These are phyloP conservation scores for Zingel zingel DNA, from an alignment of 2,113 vertebrate species.

Conservation along the genomic window DNA sequence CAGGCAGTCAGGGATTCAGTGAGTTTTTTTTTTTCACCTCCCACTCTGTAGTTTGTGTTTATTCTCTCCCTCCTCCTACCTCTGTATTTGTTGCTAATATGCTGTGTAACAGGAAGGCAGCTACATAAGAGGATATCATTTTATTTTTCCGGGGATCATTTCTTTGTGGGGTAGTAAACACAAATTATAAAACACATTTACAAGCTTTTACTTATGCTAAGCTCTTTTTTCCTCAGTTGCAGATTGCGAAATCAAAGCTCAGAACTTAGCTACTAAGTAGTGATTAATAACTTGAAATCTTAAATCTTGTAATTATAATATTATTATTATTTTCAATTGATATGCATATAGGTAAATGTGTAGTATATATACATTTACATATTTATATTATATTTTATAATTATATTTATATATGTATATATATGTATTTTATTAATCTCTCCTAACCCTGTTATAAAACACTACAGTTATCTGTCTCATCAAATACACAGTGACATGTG, in stretches of 20 bases:
- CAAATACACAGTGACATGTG: conserved; percentile 78
- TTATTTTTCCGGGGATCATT: not conserved
- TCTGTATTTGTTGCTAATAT: conserved; percentile 45
- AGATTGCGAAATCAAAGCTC: not conserved
- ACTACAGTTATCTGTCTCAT: conserved; percentile 76
- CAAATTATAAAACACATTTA: conserved; percentile 20
- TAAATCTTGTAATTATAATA: not conserved
- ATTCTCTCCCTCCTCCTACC: conserved; percentile 50
- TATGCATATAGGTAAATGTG: not conserved
- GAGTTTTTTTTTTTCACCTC: conserved; percentile 40
- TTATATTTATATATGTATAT: not conserved
- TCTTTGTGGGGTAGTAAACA: not conserved
- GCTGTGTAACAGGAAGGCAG: conserved; percentile 21
- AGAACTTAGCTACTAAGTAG: not conserved
- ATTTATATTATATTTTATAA: not conserved
- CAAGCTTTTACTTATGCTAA: conserved; percentile 3
- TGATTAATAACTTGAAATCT: not conserved
- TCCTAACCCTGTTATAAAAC: conserved; percentile 54
- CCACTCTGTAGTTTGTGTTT: conserved; percentile 56
- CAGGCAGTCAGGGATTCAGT: conserved; percentile 78
- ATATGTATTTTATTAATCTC: conserved; percentile 28
- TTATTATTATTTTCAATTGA: not conserved
- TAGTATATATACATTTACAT: not conserved
- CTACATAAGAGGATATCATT: not conserved
- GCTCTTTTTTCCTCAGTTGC: not conserved